Base-by-base conservation (phyloP, 1,140 invertebrate species). In the Ephestia elutella region DNA sequence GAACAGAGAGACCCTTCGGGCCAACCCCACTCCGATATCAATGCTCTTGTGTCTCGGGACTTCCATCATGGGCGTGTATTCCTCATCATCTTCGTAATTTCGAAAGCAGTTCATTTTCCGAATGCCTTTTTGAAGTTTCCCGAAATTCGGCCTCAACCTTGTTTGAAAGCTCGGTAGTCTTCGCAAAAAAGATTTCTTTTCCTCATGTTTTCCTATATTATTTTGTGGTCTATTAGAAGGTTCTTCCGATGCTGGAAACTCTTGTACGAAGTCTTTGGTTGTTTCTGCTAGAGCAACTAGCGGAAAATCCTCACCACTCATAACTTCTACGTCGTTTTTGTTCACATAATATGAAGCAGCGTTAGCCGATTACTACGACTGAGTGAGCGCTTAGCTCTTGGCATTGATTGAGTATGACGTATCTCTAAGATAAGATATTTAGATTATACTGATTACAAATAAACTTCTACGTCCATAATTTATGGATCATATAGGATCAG, bases 391-490 rank as follows among this genome's bases (percentile, higher is more conserved):
- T 70, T 66, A 32, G 30, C 60, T 75, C 74, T 75, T 83, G 80
- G 83, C 85, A 83, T 87, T 87, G 85, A 87, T 87, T 85, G 79
- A 85, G 75, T 74, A 73, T 82, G 82, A 82, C 78, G 78, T 71
- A 58, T 48, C 61, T 56, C 54, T 48, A 56, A 57, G 82, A 86
- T 86, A 86, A 87, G 81, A 82, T 80, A 78, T 73, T 66, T 66
- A 77, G 80, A 84, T 86, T 79, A 82, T 63, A 54, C 63, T 78
- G 77, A 82, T 85, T 84, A 79, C 56, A 62, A 63, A 50, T 50
- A 50, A 50, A 50, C 18, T 0, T 20, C 17, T 20, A 11, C 49
- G 49, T 50, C n/a, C 38, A 44, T 44, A 44, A 44, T 44, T 44
- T 44, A 44, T 15, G 38, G 38, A 44, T 44, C 13, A 15, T n/a